These are phyloP conservation scores for Oxyteleia sp. DNA, from an alignment of 2,888 invertebrate species.

Conservation along the genomic window DNA sequence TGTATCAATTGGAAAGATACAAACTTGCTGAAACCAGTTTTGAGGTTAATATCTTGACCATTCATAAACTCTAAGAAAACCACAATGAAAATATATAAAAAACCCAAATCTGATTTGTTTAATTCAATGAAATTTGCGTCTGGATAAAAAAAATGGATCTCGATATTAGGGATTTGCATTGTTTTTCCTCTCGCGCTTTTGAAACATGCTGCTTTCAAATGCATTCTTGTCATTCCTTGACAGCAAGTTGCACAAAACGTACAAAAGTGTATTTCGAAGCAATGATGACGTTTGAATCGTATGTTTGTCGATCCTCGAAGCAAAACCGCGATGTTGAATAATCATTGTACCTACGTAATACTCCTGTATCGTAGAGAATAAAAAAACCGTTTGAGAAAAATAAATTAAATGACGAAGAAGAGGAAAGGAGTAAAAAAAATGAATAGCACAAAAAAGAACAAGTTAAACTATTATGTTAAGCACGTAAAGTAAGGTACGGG, in stretches of 20 bases:
- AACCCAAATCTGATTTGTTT: too few relatives aligned
- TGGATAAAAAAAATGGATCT: slow-evolving; percentile 5
- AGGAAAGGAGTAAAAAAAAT: neutral
- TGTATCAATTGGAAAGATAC: too few relatives aligned
- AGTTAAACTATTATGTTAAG: neutral
- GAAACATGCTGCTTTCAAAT: slow-evolving; percentile 8
- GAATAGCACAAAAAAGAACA: neutral
- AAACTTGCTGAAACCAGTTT: too few relatives aligned
- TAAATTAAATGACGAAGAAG: neutral
- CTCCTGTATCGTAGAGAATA: slow-evolving; percentile 18
- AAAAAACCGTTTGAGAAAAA: slow-evolving; percentile 1
- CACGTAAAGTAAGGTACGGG: slow-evolving; percentile 9
- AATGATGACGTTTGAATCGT: slow-evolving; percentile 12
- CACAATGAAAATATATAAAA: too few relatives aligned
- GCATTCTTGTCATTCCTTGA: slow-evolving; percentile 14
- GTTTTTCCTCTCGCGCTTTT: neutral
- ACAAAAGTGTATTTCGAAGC: slow-evolving; percentile 10
- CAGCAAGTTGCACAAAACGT: slow-evolving; percentile 22
- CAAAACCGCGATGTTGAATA: slow-evolving; percentile 3
- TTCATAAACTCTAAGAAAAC: too few relatives aligned
- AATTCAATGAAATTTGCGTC: too few relatives aligned
- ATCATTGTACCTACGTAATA: slow-evolving; percentile 17
- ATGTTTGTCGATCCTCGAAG: slow-evolving; percentile 5
- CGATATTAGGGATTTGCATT: neutral
- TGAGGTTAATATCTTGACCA: too few relatives aligned